Conservation (phyloP, 2,888 invertebrate genomes). For the Brassicogethes aeneus region DNA sequence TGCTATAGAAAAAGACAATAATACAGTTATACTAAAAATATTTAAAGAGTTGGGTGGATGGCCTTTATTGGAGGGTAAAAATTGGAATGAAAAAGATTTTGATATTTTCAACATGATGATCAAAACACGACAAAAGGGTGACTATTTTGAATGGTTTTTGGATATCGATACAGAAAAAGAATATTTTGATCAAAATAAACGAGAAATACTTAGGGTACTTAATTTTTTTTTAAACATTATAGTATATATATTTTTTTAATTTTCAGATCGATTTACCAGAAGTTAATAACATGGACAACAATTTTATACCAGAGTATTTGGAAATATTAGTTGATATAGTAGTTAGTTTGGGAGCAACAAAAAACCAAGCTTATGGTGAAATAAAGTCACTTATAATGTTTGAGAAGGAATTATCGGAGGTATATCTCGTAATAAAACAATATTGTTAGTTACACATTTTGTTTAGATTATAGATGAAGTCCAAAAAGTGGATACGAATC, state of each 20-base stretch:
- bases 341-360: background rate
- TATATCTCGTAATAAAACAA: conserved; percentile 1
- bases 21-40: conserved; percentile 12
- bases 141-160: conserved; percentile 17
- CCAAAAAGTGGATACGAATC: conserved; percentile 6
- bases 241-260: too few species aligned
- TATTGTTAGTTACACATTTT: background rate
- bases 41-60: conserved; percentile 21
- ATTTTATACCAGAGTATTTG: background rate
- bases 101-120: conserved; percentile 18
- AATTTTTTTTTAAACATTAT: too few species aligned
- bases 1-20: conserved; percentile 12
- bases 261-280: conserved; percentile 13
- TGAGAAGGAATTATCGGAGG: conserved; percentile 12
- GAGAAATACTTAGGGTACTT: background rate
- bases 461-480: background rate
- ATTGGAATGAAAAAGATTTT: conserved; percentile 20
- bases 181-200: background rate
- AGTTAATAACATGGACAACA: conserved; percentile 6
- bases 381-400: conserved; percentile 6
- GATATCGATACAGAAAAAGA: conserved; percentile 7
- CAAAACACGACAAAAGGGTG: conserved; percentile 13
- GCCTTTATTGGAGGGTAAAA: conserved; percentile 19
- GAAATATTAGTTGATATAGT: background rate
- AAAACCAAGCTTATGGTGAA: background rate